Conservation (phyloP, 1,140 invertebrate genomes). For the Eueides isabella region DNA sequence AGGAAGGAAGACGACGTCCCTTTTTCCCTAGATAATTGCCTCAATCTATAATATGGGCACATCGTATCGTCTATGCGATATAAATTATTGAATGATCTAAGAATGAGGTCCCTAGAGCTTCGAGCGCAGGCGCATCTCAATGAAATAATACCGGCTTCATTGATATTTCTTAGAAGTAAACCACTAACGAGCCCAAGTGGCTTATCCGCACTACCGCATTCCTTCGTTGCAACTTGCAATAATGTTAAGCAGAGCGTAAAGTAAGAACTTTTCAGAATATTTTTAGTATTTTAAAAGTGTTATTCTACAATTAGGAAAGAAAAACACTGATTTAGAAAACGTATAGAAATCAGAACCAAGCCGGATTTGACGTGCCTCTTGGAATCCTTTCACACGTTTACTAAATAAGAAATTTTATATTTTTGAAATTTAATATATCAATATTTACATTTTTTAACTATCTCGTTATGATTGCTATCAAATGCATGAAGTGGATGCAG, state of each 20-base stretch:
- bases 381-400: too few relatives aligned
- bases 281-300: not conserved
- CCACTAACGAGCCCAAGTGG: constrained; percentile 32
- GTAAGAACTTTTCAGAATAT: not conserved
- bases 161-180: constrained; percentile 37
- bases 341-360: too few relatives aligned
- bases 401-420: too few relatives aligned
- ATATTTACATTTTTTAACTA: not conserved
- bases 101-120: not conserved
- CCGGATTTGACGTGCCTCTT: too few relatives aligned
- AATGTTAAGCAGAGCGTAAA: not conserved
- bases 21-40: not conserved
- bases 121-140: constrained; percentile 18
- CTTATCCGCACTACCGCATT: constrained; percentile 36
- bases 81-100: constrained; percentile 1
- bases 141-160: constrained; percentile 32
- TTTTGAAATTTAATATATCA: too few relatives aligned
- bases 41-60: not conserved
- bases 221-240: constrained; percentile 21
- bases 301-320: too few relatives aligned
- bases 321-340: too few relatives aligned
- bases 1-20: not conserved
- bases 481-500: not conserved
- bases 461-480: not conserved
- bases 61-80: not conserved